Evolutionary conservation across 1,140 invertebrate species (phyloP), one percentile per base, ranked within the genome.

Genomic region (Sycophila sp.): DNA sequence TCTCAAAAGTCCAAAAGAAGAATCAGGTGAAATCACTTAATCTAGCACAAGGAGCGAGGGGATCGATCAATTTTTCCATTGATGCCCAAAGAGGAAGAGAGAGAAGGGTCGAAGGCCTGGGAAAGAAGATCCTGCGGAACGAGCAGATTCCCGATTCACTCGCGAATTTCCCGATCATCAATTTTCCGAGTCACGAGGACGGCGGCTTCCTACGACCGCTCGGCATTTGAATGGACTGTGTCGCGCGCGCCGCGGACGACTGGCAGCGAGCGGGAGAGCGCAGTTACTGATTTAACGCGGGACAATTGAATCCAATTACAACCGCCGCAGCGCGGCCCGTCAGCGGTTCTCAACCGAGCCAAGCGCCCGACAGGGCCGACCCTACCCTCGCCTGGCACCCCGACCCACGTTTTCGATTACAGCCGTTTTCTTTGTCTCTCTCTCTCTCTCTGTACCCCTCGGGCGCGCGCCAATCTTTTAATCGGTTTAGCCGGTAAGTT

Each of bases 301-400:
- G 82, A 85, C 83, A 85, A 85, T 85, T 82, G 84, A 85, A 85
- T 85, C 81, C 83, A 85, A 85, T 85, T 85, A 85, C 84, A 83
- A 83, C 70, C 47, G 79, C 81, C 76, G 79, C 75, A 77, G 77
- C 69, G 59, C 72, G 67, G 64, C 73, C 15, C 65, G 56, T 47
- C 75, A 76, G 77, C 13, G 74, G 67, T 72, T 71, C 75, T 77
- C 77, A 76, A 75, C 30, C 60, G 15, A 10, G n/a, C 1, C 51
- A 22, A 6, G 55, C n/a, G n/a, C 32, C 17, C 5, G 2, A n/a
- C n/a, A 26, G 47, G 13, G 24, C 28, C 47, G 47, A 28, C 13
- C 5, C 15, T 19, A 11, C 15, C 38, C 26, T 5, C 60, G 2
- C 1, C 45, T 59, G 4, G 22, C 22, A 22, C 24, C 22, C 11